Conservation (phyloP, 2,888 invertebrate genomes). For the Microdon myrmicae region DNA sequence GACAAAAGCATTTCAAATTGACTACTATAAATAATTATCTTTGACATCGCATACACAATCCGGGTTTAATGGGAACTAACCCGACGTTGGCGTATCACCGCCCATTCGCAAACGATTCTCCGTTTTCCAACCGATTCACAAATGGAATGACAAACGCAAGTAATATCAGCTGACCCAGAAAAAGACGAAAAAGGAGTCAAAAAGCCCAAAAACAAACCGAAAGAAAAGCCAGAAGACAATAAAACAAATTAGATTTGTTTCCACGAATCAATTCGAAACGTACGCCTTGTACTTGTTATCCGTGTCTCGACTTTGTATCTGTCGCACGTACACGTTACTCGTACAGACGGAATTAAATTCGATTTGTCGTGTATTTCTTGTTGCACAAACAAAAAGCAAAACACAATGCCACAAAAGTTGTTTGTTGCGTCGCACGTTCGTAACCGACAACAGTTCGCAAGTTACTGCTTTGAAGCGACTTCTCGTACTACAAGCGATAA, state of each 20-base stretch:
- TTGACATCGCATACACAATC: too few relatives aligned
- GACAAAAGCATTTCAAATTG: too few relatives aligned
- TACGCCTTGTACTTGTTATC: conserved; percentile 9
- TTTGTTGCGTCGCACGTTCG: conserved; percentile 39
- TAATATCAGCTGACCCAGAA: conserved; percentile 19
- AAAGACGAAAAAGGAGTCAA: background rate
- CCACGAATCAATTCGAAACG: too few relatives aligned
- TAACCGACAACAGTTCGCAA: conserved; percentile 48
- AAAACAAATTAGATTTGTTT: too few relatives aligned
- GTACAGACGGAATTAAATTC: conserved; percentile 19
- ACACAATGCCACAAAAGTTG: conserved; percentile 17
- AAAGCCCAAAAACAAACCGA: conserved; percentile 1
- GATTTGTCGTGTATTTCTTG: conserved; percentile 12
- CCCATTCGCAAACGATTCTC: too few relatives aligned
- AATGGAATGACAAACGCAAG: background rate
- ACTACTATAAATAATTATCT: too few relatives aligned
- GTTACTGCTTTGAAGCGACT: conserved; percentile 43
- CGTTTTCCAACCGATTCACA: background rate
- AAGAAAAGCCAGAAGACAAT: background rate
- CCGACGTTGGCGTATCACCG: too few relatives aligned
- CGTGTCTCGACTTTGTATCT: conserved; percentile 22
- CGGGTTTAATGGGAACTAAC: too few relatives aligned
- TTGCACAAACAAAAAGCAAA: conserved; percentile 18
- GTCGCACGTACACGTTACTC: conserved; percentile 25
- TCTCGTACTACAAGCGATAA: conserved; percentile 41